Conservation (phyloP, 2,113 vertebrate species). For the Periophthalmus modestus region DNA sequence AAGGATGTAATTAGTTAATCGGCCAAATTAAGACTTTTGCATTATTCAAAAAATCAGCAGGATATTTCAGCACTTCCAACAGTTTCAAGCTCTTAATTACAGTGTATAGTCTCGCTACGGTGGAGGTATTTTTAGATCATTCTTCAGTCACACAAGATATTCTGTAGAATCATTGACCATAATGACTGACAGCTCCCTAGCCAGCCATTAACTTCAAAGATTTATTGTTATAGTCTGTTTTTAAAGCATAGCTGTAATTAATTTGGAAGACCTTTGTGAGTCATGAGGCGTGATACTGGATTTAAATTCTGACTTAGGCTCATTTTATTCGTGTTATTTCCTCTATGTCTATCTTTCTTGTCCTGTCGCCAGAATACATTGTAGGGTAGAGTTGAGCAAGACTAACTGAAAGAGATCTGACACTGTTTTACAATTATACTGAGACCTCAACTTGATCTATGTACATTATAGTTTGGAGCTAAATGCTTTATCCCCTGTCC, state of each 20-base stretch:
- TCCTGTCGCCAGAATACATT: neutral
- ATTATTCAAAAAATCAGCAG: conserved; percentile 2
- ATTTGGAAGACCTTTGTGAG: conserved; percentile 5
- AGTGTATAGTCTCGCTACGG: neutral
- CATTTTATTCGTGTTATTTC: neutral
- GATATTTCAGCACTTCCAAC: neutral
- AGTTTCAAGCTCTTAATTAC: neutral
- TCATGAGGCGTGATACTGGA: conserved; percentile 2
- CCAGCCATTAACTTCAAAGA: conserved; percentile 8
- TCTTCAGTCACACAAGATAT: conserved; percentile 1
- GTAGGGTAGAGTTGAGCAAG: neutral
- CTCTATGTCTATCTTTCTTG: neutral
- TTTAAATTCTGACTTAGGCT: conserved; percentile 1
- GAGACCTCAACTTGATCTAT: neutral
- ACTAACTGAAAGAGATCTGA: neutral
- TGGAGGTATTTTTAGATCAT: conserved; percentile 1
- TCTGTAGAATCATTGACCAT: neutral
- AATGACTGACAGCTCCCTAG: conserved; percentile 11
- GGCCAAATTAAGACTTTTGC: conserved; percentile 7
- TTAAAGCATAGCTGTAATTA: conserved; percentile 9
- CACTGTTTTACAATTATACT: neutral
- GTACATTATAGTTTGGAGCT: neutral
- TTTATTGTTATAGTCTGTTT: conserved; percentile 8
- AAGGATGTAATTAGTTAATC: conserved; percentile 1
- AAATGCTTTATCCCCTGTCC: neutral